These are phyloP conservation scores for Austrolebias charrua DNA, from an alignment of 2,797 vertebrate genomes.

Conservation along the genomic window DNA sequence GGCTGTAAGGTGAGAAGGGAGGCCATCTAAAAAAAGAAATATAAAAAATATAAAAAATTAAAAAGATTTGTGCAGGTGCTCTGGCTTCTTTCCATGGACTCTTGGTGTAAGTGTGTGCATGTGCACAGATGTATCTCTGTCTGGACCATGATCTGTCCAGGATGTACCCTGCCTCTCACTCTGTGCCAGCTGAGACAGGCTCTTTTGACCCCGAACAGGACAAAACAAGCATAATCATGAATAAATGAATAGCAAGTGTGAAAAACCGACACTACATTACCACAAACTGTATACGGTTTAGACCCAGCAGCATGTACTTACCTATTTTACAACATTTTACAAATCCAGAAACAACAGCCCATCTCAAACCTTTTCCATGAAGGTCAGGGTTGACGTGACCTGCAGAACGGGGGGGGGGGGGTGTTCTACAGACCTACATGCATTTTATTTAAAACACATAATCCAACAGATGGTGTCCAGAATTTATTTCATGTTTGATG, in stretches of 20 bases:
- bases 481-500: background rate
- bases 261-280: background rate
- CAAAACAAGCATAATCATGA: background rate
- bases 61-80: background rate
- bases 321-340: too few relatives aligned
- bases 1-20: too few relatives aligned
- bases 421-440: background rate
- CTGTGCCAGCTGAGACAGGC: constrained; percentile 3
- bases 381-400: background rate
- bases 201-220: background rate
- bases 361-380: background rate
- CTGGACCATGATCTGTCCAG: background rate
- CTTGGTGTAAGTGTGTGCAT: background rate
- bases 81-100: background rate
- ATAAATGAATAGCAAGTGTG: background rate
- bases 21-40: too few relatives aligned
- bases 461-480: background rate
- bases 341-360: too few relatives aligned
- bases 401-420: background rate
- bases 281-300: too few relatives aligned
- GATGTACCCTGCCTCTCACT: constrained; percentile 10
- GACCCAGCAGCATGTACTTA: too few relatives aligned
- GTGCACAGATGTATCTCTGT: background rate
- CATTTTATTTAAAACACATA: background rate
- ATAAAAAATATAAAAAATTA: too few relatives aligned